Evolutionary conservation across 2,888 invertebrate genomes (phyloP), one percentile per base, ranked within the genome.

Genomic region (Magallana nippona): DNA sequence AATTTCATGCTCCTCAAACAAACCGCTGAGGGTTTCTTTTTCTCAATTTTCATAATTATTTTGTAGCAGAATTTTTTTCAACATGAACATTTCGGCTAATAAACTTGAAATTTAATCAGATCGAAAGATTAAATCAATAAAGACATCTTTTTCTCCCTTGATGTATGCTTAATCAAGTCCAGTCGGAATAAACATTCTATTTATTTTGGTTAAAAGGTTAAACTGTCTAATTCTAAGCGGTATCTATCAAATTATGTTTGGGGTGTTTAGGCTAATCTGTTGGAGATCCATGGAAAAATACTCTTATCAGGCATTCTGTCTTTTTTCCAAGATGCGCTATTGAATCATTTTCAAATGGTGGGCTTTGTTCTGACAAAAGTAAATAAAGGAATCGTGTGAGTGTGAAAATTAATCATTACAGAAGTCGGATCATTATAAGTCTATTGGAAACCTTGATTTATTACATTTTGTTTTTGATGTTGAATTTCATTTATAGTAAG

Each of bases 301-400:
- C 3, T 71, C 71, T 71, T 71, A 71, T 71, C 71, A 27, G 32
- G 13, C 32, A 71, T 71, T 27, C 71, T 71, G 71, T 71, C 71
- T 71, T 71, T 71, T 71, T 27, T 27, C 3, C 27, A 71, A 13
- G 27, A 71, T 27, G 32, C 32, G 13, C 22, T 27, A 71, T 71
- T 71, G 71, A 71, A 71, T 71, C 71, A 71, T 71, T 71, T 71
- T 71, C 71, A 27, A 71, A 71, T 32, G 71, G 71, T 27, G 32
- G 13, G 27, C 71, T 71, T 71, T 71, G 71, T 71, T 71, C 71
- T 71, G 71, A 71, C 71, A 71, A 71, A 71, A 71, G 13, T 71
- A 71, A 71, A 71, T 71, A 71, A 71, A 22, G 71, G 27, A 15
- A 15, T 44, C 44, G n/a, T 1, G 15, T 10, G 5, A 27, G 22